phyloP scores from a whole-genome alignment of 2,113 vertebrate species.

The Gnathonemus echidnorhynchus region DNA sequence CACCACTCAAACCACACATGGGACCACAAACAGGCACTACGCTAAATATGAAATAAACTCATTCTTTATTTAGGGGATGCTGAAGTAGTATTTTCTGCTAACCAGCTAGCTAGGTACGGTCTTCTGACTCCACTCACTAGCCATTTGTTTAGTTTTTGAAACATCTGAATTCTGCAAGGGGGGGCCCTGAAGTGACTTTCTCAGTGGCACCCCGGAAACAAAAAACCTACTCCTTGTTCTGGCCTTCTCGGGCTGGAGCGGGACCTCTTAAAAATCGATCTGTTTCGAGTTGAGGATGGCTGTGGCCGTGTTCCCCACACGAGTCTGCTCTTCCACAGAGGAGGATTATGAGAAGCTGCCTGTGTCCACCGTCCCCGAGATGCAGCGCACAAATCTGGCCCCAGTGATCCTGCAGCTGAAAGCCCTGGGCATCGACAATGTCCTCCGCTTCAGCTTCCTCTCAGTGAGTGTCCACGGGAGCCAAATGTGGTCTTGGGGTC shows the following conservation, averaged over 20 bases:
- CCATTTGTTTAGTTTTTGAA: background rate
- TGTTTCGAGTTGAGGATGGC: background rate
- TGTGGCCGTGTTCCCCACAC: background rate
- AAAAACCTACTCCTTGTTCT: background rate
- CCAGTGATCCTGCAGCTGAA: slow-evolving; percentile 97
- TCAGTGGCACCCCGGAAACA: background rate
- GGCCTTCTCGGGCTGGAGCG: background rate
- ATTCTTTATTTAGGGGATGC: background rate
- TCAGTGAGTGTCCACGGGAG: slow-evolving; percentile 69
- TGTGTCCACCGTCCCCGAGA: slow-evolving; percentile 81
- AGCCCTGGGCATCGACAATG: slow-evolving; percentile 91
- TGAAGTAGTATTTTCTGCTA: background rate
- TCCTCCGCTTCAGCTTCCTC: slow-evolving; percentile 94
- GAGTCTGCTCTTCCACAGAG: slow-evolving; percentile 62
- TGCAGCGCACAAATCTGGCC: slow-evolving; percentile 93
- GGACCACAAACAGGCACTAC: background rate
- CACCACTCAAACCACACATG: background rate
- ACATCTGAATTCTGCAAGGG: background rate
- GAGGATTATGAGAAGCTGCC: slow-evolving; percentile 93
- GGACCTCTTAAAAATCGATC: background rate
- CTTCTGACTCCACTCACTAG: background rate
- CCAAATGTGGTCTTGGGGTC: background rate
- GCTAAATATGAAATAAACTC: background rate
- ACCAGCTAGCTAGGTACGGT: background rate
- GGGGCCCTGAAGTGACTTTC: background rate